phyloP scores from a whole-genome alignment of 2,888 invertebrate genomes.

The Crossocerus cetratus region DNA sequence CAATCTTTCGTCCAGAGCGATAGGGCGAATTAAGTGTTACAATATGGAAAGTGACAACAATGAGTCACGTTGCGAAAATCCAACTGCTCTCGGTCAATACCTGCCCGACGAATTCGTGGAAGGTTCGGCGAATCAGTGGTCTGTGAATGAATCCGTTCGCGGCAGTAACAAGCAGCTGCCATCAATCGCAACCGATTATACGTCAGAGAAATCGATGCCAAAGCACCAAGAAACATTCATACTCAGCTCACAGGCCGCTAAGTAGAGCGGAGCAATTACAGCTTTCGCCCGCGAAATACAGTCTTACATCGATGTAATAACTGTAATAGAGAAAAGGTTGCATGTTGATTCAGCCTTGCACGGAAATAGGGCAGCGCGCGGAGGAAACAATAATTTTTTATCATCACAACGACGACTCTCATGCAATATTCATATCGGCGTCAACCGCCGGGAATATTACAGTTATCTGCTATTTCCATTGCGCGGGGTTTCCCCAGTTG shows the following conservation, averaged over 20 bases:
- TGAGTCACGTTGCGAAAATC: constrained; percentile 45
- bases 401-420: neutral
- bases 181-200: constrained; percentile 18
- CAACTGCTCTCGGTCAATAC: constrained; percentile 43
- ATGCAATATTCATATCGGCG: neutral
- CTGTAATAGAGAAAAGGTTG: neutral
- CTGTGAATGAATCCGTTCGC: constrained; percentile 49
- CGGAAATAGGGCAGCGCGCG: neutral
- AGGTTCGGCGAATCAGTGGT: constrained; percentile 3
- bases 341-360: constrained; percentile 2
- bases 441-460: neutral
- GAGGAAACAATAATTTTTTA: neutral
- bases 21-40: too few species aligned
- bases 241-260: too few species aligned
- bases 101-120: constrained; percentile 22
- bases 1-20: too few species aligned
- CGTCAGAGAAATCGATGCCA: too few species aligned
- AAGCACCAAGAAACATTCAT: too few species aligned
- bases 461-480: neutral
- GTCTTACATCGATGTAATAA: neutral
- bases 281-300: neutral
- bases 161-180: constrained; percentile 8
- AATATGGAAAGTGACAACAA: constrained; percentile 34
- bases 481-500: neutral
- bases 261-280: too few species aligned